These are phyloP conservation scores for Stictonetta naevosa DNA, from an alignment of 2,113 vertebrate genomes.

Conservation along the genomic window DNA sequence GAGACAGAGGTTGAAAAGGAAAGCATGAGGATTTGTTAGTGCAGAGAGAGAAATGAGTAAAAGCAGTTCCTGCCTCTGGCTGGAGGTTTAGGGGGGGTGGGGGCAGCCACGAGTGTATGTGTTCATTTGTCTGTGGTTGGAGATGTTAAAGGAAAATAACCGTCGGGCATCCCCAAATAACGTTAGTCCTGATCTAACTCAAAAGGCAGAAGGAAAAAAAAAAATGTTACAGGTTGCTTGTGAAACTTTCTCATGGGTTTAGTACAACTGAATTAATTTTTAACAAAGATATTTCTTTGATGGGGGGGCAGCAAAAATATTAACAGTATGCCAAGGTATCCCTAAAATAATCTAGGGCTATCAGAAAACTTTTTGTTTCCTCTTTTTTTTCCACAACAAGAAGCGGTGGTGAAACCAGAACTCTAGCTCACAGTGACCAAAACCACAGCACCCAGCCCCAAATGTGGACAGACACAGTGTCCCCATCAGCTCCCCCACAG, in stretches of 20 bases:
- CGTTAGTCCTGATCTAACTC: neutral
- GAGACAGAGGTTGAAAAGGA: neutral
- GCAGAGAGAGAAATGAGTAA: fast-evolving
- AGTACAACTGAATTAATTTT: neutral
- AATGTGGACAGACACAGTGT: too few relatives aligned
- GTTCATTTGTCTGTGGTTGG: neutral
- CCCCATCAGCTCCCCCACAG: fast-evolving
- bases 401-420: neutral
- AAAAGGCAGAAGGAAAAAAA: neutral
- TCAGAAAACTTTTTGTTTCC: neutral
- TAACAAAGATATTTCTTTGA: neutral
- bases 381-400: neutral
- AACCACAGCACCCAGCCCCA: neutral
- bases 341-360: neutral
- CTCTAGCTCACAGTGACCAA: neutral
- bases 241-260: neutral
- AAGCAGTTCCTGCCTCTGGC: neutral
- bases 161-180: neutral
- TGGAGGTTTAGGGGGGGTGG: neutral
- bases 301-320: neutral
- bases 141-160: neutral
- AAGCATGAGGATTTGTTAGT: neutral
- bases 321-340: neutral
- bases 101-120: fast-evolving
- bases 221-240: neutral